Evolutionary conservation across 2,113 vertebrate species (phyloP).

Genomic region (Proterorhinus semilunaris): DNA sequence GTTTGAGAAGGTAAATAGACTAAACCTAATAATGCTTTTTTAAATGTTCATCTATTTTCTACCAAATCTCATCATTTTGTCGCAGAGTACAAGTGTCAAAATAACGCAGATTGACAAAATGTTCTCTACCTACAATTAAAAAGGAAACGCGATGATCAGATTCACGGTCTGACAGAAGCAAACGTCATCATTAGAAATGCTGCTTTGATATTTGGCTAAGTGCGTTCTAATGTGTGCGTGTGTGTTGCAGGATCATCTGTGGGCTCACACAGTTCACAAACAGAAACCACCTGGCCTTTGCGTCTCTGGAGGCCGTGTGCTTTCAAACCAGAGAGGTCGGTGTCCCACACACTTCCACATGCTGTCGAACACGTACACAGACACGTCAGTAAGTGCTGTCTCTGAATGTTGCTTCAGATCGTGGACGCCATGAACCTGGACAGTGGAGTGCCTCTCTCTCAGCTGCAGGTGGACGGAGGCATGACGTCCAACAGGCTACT

Average conservation of each 20-base stretch:
- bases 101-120: no score
- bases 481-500: constrained; percentile 93
- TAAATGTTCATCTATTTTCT: no score
- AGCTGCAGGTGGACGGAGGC: constrained; percentile 87
- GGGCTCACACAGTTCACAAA: constrained; percentile 99
- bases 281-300: constrained; percentile 93
- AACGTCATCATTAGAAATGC: no score
- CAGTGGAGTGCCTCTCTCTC: constrained; percentile 86
- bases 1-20: no score
- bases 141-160: no score
- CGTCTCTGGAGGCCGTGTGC: constrained; percentile 96
- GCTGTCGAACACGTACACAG: neutral
- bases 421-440: constrained; percentile 96
- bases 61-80: no score
- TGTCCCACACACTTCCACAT: neutral
- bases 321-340: constrained; percentile 97
- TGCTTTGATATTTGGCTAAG: no score
- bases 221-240: no score
- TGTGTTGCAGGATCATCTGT: constrained; percentile 88
- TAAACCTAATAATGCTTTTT: no score
- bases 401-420: constrained; percentile 76
- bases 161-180: no score
- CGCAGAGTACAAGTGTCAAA: no score
- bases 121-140: no score
- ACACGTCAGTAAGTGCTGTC: neutral